Evolutionary conservation across 2,797 vertebrate species (phyloP).

Genomic region (Xyrichtys novacula): DNA sequence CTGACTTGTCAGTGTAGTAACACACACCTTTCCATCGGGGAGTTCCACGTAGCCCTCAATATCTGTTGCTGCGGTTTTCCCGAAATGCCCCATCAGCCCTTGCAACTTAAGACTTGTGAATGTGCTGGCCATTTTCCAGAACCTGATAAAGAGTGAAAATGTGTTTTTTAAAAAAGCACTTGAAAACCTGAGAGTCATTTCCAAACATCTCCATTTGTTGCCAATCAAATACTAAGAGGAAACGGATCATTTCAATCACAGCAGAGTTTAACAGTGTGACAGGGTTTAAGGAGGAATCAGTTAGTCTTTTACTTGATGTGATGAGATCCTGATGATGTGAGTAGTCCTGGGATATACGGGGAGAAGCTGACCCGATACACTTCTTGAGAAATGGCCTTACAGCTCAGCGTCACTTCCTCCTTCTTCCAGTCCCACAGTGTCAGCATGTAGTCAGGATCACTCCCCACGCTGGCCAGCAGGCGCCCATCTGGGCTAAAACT

Average conservation of each 20-base stretch:
- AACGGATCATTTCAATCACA: not conserved
- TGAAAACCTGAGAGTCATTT: not conserved
- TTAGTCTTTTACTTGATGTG: slow-evolving; percentile 90
- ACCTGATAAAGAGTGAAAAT: slow-evolving; percentile 78
- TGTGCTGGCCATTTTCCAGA: slow-evolving; percentile 93
- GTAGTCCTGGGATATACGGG: slow-evolving; percentile 87
- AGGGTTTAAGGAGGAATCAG: not conserved
- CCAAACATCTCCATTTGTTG: not conserved
- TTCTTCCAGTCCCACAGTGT: slow-evolving; percentile 95
- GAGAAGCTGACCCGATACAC: slow-evolving; percentile 93
- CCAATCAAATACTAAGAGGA: not conserved
- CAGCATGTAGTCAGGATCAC: slow-evolving; percentile 90
- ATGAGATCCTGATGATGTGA: slow-evolving; percentile 90
- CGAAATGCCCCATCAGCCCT: slow-evolving; percentile 92
- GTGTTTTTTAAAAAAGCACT: not conserved
- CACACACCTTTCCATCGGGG: slow-evolving; percentile 92
- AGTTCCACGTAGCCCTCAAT: slow-evolving; percentile 91
- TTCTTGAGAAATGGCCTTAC: slow-evolving; percentile 92
- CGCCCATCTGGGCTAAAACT: slow-evolving; percentile 89
- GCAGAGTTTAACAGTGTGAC: not conserved
- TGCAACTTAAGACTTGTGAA: slow-evolving; percentile 94
- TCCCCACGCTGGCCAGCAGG: slow-evolving; percentile 90
- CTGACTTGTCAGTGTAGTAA: not conserved
- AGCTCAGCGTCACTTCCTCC: slow-evolving; percentile 88
- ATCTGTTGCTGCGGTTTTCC: slow-evolving; percentile 89